Base-by-base conservation (phyloP, 37 sponge, comb jelly and placozoan genomes). In the Eunapius fragilis region DNA sequence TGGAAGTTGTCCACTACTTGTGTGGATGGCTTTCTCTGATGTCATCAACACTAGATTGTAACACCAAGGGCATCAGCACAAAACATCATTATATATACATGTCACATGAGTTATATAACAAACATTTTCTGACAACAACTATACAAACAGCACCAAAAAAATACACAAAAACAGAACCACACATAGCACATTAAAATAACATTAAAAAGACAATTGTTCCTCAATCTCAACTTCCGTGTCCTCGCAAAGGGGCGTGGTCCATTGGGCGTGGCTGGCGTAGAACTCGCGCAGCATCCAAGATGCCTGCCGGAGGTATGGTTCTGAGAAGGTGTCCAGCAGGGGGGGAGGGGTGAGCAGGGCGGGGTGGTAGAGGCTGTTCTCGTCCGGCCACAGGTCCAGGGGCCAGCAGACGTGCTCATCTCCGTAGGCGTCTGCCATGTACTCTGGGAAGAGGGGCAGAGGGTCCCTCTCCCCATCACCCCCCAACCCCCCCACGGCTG, bases 281-380 rank as follows among this genome's bases (percentile, higher is more conserved):
- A 58, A 58, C 58, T 58, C 58, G 6, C 14, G 58, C 58, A 58
- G 6, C 58, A 58, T 58, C 0, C 19, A 13, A 19, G 58, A 58
- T 0, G 58, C 58, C 58, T 17, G 58, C 19, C 58, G 7, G 14
- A 58, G 58, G 58, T 58, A 58, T 19, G 58, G 58, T 17, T 4
- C 7, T 1, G 58, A 58, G 22, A 58, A 58, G 58, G 58, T 58
- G 58, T 58, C 19, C 49, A 80, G 28, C 17, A 50, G 27, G 28
- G 80, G 80, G 6, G 80, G 80, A 13, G 80, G 67, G 31, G 48
- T 67, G 31, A 80, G 26, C 12, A 80, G 80, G 28, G 80, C 50
- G 7, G 28, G 13, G 67, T 41, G 32, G 28, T 80, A 58, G 31
- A 80, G 67, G 80, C 80, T 50, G 37, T 41, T 5, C 67, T 80